These are phyloP conservation scores for Drosophila paranaensis DNA, from an alignment of 2,888 invertebrate species.

Conservation along the genomic window DNA sequence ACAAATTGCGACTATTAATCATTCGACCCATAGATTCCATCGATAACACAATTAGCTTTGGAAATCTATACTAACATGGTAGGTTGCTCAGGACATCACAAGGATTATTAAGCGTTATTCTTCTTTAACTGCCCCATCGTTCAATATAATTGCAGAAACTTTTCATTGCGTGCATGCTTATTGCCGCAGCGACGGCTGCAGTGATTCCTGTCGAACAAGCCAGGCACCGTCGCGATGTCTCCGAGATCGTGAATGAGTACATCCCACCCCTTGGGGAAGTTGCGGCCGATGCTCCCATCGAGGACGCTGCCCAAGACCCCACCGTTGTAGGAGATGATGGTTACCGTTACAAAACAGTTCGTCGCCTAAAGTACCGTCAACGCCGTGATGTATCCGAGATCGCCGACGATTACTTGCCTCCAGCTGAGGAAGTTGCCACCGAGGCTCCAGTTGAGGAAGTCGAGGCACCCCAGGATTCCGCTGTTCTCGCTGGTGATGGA, in stretches of 20 bases:
- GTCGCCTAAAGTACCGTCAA: constrained; percentile 71
- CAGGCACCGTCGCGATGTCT: constrained; percentile 80
- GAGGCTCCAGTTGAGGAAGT: constrained; percentile 45
- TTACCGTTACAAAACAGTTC: constrained; percentile 77
- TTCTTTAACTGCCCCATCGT: background rate
- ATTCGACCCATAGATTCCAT: constrained; percentile 80
- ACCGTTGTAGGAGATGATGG: constrained; percentile 69
- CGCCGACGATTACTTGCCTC: constrained; percentile 69
- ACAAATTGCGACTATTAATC: constrained; percentile 77
- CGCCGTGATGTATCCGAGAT: constrained; percentile 78
- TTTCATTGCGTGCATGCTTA: constrained; percentile 70
- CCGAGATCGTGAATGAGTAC: constrained; percentile 71
- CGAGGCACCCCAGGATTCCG: constrained; percentile 25
- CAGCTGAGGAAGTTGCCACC: constrained; percentile 50
- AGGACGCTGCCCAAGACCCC: constrained; percentile 58
- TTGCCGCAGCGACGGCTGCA: constrained; percentile 79
- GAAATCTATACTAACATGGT: constrained; percentile 75
- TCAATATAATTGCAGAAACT: constrained; percentile 62
- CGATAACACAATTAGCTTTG: constrained; percentile 70
- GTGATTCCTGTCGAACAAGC: constrained; percentile 78
- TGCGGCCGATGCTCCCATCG: constrained; percentile 35
- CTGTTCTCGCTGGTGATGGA: background rate
- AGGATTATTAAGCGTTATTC: constrained; percentile 15
- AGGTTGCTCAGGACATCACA: constrained; percentile 34
- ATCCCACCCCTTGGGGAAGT: constrained; percentile 67